Evolutionary conservation across 2,113 vertebrate species (phyloP).

Genomic region (Gymnocephalus cernua): DNA sequence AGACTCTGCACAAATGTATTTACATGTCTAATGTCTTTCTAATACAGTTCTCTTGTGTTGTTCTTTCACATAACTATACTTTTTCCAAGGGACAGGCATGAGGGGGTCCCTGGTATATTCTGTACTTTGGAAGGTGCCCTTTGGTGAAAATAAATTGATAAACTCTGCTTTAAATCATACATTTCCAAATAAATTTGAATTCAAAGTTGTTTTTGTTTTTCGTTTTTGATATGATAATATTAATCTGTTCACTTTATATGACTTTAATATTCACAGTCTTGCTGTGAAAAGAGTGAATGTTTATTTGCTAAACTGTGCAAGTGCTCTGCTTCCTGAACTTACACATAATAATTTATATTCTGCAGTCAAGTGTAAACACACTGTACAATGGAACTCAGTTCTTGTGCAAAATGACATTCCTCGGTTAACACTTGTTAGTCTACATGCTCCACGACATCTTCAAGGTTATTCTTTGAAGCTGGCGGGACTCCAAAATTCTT

Average conservation of each 20-base stretch:
- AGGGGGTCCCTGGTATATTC: no score
- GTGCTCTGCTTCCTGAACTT: not conserved
- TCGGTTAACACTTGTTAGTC: conserved; percentile 40
- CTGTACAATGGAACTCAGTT: not conserved
- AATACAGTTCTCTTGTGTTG: no score
- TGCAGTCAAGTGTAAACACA: not conserved
- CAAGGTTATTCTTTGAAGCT: conserved; percentile 74
- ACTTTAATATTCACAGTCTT: not conserved
- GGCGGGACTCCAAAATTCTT: conserved; percentile 58
- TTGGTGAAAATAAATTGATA: no score
- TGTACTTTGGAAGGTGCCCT: no score
- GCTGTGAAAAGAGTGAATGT: not conserved
- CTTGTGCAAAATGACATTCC: conserved; percentile 19
- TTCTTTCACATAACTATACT: no score
- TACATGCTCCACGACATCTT: conserved; percentile 9
- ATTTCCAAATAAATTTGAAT: not conserved
- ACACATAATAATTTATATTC: not conserved
- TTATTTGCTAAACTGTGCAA: not conserved
- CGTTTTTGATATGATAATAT: not conserved
- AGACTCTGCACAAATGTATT: no score
- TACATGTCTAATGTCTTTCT: no score
- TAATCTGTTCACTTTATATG: not conserved
- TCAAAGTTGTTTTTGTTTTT: no score
- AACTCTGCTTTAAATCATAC: not conserved
- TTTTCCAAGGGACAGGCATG: no score